These are phyloP conservation scores for Drosophila dunni DNA, from an alignment of 1,140 invertebrate genomes.

Conservation along the genomic window DNA sequence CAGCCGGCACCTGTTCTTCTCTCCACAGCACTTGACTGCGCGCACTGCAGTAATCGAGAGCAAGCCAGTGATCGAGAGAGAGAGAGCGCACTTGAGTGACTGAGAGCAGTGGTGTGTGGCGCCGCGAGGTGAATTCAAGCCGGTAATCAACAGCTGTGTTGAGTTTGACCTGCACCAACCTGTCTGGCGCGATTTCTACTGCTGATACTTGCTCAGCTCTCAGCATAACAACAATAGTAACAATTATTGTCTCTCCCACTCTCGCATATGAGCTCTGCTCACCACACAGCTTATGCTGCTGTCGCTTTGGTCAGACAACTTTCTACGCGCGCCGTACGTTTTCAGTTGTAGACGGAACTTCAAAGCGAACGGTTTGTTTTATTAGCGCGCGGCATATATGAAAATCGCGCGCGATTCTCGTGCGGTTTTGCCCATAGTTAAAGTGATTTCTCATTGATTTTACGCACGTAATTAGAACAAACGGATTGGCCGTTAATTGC, in stretches of 20 bases:
- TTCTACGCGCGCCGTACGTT: slow-evolving; percentile 48
- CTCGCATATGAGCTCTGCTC: slow-evolving; percentile 2
- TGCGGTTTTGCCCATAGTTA: slow-evolving; percentile 16
- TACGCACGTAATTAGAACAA: slow-evolving; percentile 83
- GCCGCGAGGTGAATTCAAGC: slow-evolving; percentile 39
- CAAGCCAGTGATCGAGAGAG: slow-evolving; percentile 5
- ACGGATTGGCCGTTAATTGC: slow-evolving; percentile 80
- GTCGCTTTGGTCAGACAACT: slow-evolving; percentile 37
- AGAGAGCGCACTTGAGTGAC: slow-evolving; percentile 13
- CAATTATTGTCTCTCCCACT: slow-evolving; percentile 3
- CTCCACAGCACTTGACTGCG: slow-evolving; percentile 31
- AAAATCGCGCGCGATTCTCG: slow-evolving; percentile 7
- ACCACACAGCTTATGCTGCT: neutral
- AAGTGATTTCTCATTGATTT: slow-evolving; percentile 47
- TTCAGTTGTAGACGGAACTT: slow-evolving; percentile 64
- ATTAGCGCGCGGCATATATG: neutral
- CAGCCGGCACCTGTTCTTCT: slow-evolving; percentile 51
- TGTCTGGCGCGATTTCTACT: slow-evolving; percentile 13
- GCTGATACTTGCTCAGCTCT: slow-evolving; percentile 13
- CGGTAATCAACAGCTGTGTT: slow-evolving; percentile 48
- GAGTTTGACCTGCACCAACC: slow-evolving; percentile 79
- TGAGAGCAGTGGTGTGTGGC: slow-evolving; percentile 30
- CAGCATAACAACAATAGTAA: neutral
- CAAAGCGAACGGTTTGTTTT: slow-evolving; percentile 51
- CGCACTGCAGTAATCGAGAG: slow-evolving; percentile 26